phyloP scores from a whole-genome alignment of 2,113 vertebrate genomes.

The Chelonoidis abingdonii region DNA sequence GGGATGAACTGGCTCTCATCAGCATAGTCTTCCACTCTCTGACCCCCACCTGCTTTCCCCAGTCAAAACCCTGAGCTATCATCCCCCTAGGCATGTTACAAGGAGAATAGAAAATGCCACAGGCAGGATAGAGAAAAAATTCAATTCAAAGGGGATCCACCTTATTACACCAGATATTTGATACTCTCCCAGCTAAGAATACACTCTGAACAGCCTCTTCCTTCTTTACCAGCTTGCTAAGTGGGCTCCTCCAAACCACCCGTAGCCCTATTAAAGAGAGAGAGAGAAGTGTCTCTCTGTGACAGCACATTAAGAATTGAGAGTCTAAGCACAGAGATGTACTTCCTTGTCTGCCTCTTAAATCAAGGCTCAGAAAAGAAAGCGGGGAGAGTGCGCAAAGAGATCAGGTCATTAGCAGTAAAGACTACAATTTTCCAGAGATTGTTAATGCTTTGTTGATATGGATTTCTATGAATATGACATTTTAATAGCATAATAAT shows the following conservation, averaged over 20 bases:
- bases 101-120: neutral
- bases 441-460: conserved; percentile 83
- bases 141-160: neutral
- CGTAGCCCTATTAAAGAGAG: accelerated
- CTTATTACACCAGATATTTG: neutral
- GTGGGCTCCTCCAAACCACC: neutral
- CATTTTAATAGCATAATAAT: conserved; percentile 85
- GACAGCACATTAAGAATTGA: conserved; percentile 31
- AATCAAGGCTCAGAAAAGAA: conserved; percentile 37
- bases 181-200: neutral
- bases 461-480: conserved; percentile 81
- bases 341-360: conserved; percentile 53
- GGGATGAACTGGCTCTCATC: neutral
- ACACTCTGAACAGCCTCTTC: neutral
- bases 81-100: neutral
- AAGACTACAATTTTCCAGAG: conserved; percentile 80
- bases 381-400: neutral
- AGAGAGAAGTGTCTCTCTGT: conserved; percentile 3
- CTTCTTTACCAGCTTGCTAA: neutral
- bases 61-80: neutral
- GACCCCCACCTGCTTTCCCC: neutral
- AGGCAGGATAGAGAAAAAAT: neutral
- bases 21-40: neutral
- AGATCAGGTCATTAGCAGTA: conserved; percentile 79
- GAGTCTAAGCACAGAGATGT: conserved; percentile 31